Conservation (phyloP, 1,140 invertebrate species). For the Scaptomyza graminum region DNA sequence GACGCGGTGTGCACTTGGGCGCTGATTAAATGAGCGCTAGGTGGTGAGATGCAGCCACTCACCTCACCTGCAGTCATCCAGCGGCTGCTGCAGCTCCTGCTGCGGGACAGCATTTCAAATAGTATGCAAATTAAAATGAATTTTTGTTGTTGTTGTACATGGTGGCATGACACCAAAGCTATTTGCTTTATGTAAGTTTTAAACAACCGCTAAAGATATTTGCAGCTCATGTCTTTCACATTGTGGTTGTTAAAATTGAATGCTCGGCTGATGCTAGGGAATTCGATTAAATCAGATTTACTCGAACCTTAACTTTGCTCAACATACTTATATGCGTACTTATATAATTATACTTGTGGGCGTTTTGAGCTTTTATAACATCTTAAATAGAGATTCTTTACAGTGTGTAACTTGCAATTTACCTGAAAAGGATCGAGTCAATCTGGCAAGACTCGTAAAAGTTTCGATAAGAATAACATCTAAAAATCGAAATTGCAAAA, state of each 20-base stretch:
- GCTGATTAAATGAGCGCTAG: conserved; percentile 57
- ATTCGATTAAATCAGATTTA: no score
- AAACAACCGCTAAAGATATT: conserved; percentile 9
- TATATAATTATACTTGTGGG: no score
- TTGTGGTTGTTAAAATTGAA: neutral
- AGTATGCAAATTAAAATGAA: conserved; percentile 62
- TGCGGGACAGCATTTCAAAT: conserved; percentile 11
- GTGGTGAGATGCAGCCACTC: conserved; percentile 9
- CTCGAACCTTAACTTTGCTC: no score
- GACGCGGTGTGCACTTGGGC: conserved; percentile 4
- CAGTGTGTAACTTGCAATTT: no score
- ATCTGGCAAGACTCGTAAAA: no score
- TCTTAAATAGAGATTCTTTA: no score
- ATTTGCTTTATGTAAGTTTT: conserved; percentile 10
- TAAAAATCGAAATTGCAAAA: no score
- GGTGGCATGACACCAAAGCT: conserved; percentile 1
- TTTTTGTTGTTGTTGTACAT: conserved; percentile 1
- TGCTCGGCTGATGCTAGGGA: no score
- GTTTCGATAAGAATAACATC: no score
- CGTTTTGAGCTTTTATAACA: no score
- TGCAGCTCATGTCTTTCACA: conserved; percentile 5
- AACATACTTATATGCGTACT: no score
- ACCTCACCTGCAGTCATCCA: conserved; percentile 30
- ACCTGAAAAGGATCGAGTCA: no score
- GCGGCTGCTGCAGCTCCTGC: neutral